These are phyloP conservation scores for Cryptophagus acutangulus DNA, from an alignment of 2,888 invertebrate genomes.

Conservation along the genomic window DNA sequence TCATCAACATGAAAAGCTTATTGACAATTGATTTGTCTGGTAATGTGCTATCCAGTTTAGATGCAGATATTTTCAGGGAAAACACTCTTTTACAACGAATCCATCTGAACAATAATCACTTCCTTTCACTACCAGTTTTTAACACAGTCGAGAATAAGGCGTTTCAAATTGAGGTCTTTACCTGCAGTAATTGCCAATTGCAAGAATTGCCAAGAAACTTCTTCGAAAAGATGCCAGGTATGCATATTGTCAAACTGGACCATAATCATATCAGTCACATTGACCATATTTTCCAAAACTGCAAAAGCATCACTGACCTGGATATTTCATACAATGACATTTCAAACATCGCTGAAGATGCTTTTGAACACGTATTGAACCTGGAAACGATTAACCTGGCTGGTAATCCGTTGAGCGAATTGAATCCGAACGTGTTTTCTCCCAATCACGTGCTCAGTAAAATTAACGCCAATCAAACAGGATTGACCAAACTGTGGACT, in stretches of 20 bases:
- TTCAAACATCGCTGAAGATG: constrained; percentile 54
- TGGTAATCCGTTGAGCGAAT: constrained; percentile 61
- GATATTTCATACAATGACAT: constrained; percentile 70
- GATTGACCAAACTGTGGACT: constrained; percentile 62
- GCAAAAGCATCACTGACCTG: constrained; percentile 61
- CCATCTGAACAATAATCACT: constrained; percentile 64
- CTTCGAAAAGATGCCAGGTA: constrained; percentile 66
- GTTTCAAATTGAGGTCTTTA: constrained; percentile 63
- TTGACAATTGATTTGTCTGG: constrained; percentile 69
- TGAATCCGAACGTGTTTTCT: constrained; percentile 64
- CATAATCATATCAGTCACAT: constrained; percentile 57
- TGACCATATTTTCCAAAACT: constrained; percentile 53
- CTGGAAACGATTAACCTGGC: constrained; percentile 64
- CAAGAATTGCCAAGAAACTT: constrained; percentile 59
- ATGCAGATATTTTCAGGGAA: constrained; percentile 62
- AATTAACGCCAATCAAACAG: constrained; percentile 67
- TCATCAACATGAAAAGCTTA: constrained; percentile 61
- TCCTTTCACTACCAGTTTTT: constrained; percentile 59
- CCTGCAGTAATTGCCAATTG: constrained; percentile 68
- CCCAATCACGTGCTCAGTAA: constrained; percentile 58
- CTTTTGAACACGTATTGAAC: constrained; percentile 63
- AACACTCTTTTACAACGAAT: constrained; percentile 67
- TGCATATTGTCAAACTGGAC: constrained; percentile 58
- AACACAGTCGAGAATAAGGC: not conserved
- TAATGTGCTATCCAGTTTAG: constrained; percentile 64